Base-by-base conservation (phyloP, 30 jellyfish, hydroid and myxozoan species). In the Nemopilema nomurai region DNA sequence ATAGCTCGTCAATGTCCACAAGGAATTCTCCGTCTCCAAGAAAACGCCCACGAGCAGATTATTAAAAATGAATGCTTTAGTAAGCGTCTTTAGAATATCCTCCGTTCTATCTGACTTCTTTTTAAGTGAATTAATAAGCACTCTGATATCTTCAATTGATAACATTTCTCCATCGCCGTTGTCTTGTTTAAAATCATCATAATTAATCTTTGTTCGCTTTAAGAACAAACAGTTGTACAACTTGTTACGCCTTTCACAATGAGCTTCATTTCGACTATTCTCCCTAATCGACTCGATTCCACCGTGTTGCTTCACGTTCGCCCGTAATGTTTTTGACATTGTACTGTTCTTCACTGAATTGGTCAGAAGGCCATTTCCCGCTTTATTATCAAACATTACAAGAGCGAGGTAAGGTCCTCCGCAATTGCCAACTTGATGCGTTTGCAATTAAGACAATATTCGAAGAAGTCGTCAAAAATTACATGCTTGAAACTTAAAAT, bases 1-100 rank as follows among this genome's bases (percentile, higher is more conserved):
- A 41, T 69, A 83, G n/a, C 96, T 90, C 19, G 75, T 96, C 22
- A 92, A 31, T 1, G 84, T 83, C 82, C 91, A 33, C 26, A 92
- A 26, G 3, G 96, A 75, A 31, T 69, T 76, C 4, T 92, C 98
- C 25, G 27, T 90, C 21, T 85, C 89, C 18, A 92, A 52, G 76
- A 92, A 92, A 16, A 84, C 97, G 74, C 82, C 89, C 18, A 92
- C 96, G 51, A 51, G 71, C 49, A 67, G 65, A 0, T 77, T 27
- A 20, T 80, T 71, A 19, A 79, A 63, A 9, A 89, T 69, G 70
- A 92, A 87, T 0, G 96, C 97, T 16, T 49, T 79, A 41, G 88
- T 88, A 27, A 92, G 63, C 22, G 25, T 41, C 33, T 83, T 57
- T 23, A 87, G 77, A 17, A 71, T 90, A 17, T 72, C 51, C 76